These are phyloP conservation scores for Phocoena phocoena DNA, from an alignment of 2,113 vertebrate genomes.

Conservation along the genomic window DNA sequence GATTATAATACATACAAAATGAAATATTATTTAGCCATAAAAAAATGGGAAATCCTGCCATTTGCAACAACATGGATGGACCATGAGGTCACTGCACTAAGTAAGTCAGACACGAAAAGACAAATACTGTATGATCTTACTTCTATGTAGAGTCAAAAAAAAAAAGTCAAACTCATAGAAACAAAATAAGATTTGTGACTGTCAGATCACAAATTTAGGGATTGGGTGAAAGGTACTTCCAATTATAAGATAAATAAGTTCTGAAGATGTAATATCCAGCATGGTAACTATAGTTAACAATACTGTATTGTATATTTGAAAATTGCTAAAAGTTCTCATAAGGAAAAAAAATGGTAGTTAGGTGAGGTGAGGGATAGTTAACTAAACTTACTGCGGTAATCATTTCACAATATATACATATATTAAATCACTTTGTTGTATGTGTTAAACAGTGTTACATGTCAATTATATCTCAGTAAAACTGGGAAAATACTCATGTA, in stretches of 20 bases:
- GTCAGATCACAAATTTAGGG: not conserved
- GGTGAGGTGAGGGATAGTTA: not conserved
- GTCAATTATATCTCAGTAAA: not conserved
- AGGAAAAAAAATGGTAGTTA: not conserved
- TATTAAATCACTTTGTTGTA: not conserved
- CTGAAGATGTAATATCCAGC: not conserved
- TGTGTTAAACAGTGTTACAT: not conserved
- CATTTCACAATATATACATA: not conserved
- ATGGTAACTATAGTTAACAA: not conserved
- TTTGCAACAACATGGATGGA: not conserved
- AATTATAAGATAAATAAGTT: not conserved
- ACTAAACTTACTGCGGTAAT: not conserved
- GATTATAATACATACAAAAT: not conserved
- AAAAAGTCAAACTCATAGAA: not conserved
- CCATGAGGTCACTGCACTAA: not conserved
- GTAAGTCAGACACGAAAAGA: not conserved
- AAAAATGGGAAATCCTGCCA: not conserved
- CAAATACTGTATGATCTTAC: not conserved
- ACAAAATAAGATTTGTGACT: not conserved
- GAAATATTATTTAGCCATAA: not conserved
- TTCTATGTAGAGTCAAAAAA: not conserved
- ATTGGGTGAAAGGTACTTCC: not conserved
- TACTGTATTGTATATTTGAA: not conserved
- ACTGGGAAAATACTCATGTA: conserved; percentile 5
- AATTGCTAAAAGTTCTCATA: conserved; percentile 17